Base-by-base conservation (phyloP, 2,113 vertebrate genomes). In the Brachyistius frenatus region DNA sequence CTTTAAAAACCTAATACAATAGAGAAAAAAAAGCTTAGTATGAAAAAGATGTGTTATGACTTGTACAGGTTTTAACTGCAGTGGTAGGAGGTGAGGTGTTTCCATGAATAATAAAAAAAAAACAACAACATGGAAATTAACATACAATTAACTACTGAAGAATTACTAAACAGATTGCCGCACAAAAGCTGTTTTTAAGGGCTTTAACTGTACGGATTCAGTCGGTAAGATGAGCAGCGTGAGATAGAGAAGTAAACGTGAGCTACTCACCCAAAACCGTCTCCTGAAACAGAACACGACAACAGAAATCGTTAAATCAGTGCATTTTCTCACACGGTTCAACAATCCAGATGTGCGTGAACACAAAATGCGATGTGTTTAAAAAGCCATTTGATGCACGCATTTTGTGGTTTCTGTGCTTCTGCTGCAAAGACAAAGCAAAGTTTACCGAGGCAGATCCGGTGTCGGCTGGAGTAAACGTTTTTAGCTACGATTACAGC, bases 361-460 rank as follows among this genome's bases (percentile, higher is more conserved):
- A 46, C 11, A 6, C 11, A 46, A 9, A 4, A 46, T 46, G 7
- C 44, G 11, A 46, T 3, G 44, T 9, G 44, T 11, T 46, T 46
- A 46, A 46, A 46, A 23, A 23, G 23, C 1, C 23, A 23, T 23
- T 23, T 23, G 23, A 23, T 23, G 23, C 23, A 23, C 23, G 23
- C 23, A 23, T 23, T 23, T 46, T 9, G 11, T 46, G 7, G 13
- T 16, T 50, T 53, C 1, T 0, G 1, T 30, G 54, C 70, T 31
- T 23, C 1, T 31, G 49, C 7, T 14, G 11, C 6, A 66, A 16
- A 67, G 60, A 44, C 0, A 35, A 52, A 15, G 16, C 4, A 30
- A n/a, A 53, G 37, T 77, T 74, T 93, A 95, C 95, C 92, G 0
- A 95, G 84, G 64, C 93, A 95, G 11, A 95, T 89, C 5, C 67